Base-by-base conservation (phyloP, 2,113 vertebrate species). In the Pollachius pollachius region DNA sequence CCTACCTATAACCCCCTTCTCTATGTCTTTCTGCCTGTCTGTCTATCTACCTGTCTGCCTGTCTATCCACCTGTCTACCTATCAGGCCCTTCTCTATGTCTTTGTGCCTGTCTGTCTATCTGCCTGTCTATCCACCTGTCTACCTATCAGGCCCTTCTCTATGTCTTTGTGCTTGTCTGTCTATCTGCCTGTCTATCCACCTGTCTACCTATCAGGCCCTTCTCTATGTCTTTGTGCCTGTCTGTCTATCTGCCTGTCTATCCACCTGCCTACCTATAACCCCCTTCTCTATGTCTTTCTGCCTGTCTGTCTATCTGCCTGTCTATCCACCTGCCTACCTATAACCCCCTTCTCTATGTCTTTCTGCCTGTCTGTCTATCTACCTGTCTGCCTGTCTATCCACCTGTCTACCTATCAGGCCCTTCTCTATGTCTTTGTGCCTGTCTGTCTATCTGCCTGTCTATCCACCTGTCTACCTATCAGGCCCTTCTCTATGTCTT, bases 211-310 rank as follows among this genome's bases (percentile, higher is more conserved):
- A 60, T 60, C 15, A 30, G n/a, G 4, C 9, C 13, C 3, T 4
- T n/a, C n/a, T 15, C 23, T 62, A 1, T 15, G 13, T 62, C 21
- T 27, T 25, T 27, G 23, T 27, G 23, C 23, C 52, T 59, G 21
- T 71, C 70, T 48, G 58, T 68, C 16, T 64, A n/a, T n/a, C n/a
- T n/a, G n/a, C n/a, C n/a, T n/a, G 30, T 37, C 25, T 37, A 37
- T 64, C 62, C 37, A 37, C 17, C 61, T 62, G 23, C 37, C 25
- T 63, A 37, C 34, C 62, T 30, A 34, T 63, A 3, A 15, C 1
- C 25, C 60, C 13, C 30, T 9, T 41, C 12, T 27, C 17, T 18
- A n/a, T n/a, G 9, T 64, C n/a, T 21, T 48, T 17, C 8, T 4
- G 2, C n/a, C 15, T 54, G 8, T 54, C 48, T 66, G n/a, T 60